These are phyloP conservation scores for Cylloceria caligata DNA, from an alignment of 2,888 invertebrate species.

Conservation along the genomic window DNA sequence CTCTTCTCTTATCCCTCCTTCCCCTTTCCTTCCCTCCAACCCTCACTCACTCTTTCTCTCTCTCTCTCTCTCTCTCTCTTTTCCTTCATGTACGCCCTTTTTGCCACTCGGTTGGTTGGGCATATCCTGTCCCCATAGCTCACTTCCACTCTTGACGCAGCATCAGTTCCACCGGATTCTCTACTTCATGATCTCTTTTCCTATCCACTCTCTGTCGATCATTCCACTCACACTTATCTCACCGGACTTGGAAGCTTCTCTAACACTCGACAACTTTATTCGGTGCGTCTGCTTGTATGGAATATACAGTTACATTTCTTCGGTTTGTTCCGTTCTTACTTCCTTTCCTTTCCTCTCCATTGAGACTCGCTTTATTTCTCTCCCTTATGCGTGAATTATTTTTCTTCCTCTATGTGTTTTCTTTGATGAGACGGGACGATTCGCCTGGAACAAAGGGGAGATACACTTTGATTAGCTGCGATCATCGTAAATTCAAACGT, in stretches of 20 bases:
- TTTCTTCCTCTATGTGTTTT: background rate
- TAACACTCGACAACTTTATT: background rate
- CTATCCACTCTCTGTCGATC: slow-evolving; percentile 33
- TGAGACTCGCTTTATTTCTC: slow-evolving; percentile 1
- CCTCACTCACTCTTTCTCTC: background rate
- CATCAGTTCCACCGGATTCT: slow-evolving; percentile 41
- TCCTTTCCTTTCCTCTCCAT: background rate
- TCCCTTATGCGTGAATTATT: background rate
- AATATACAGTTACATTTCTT: slow-evolving; percentile 5
- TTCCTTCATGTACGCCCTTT: slow-evolving; percentile 31
- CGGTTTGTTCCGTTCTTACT: background rate
- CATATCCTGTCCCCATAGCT: slow-evolving; percentile 7
- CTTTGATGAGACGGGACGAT: slow-evolving; percentile 2
- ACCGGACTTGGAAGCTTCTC: background rate
- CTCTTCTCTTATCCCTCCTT: slow-evolving; percentile 16
- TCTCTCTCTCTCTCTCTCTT: background rate
- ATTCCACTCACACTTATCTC: slow-evolving; percentile 23
- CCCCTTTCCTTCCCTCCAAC: too few species aligned
- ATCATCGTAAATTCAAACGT: slow-evolving; percentile 53
- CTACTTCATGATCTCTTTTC: slow-evolving; percentile 34
- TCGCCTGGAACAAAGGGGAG: background rate
- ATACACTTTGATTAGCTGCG: slow-evolving; percentile 40
- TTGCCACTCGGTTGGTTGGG: slow-evolving; percentile 19
- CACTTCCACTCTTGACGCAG: slow-evolving; percentile 14
- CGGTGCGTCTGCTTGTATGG: background rate